Evolutionary conservation across 23 tunicate genomes (phyloP).

Genomic region (Styela clava): DNA sequence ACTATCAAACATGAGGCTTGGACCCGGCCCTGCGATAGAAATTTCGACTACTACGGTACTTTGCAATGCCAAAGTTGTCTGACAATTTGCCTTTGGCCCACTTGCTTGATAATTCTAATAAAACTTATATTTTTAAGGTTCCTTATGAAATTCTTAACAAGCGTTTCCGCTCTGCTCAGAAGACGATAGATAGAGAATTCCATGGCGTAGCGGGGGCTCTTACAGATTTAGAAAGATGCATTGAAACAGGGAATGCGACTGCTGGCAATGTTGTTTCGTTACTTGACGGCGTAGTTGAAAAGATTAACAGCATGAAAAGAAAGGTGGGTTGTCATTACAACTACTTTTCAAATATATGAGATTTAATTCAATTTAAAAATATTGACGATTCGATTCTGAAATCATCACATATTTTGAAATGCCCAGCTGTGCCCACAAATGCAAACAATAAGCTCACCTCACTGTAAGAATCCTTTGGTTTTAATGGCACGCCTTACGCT

Average conservation of each 20-base stretch:
- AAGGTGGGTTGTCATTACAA: slow-evolving; percentile 57
- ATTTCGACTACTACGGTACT: no score
- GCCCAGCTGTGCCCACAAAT: no score
- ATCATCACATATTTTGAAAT: no score
- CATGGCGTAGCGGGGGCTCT: slow-evolving; percentile 67
- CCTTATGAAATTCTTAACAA: slow-evolving; percentile 91
- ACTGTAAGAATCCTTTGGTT: no score
- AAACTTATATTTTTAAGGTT: slow-evolving; percentile 42
- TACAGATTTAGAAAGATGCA: slow-evolving; percentile 67
- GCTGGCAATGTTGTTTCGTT: slow-evolving; percentile 58
- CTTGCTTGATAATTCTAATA: background rate
- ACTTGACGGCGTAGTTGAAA: slow-evolving; percentile 83
- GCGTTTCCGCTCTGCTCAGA: slow-evolving; percentile 90
- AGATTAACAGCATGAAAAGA: slow-evolving; percentile 70
- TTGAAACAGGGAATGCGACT: slow-evolving; percentile 59
- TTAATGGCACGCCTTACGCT: no score
- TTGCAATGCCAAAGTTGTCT: no score
- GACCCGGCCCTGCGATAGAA: no score
- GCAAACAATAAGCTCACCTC: no score
- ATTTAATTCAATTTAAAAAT: no score
- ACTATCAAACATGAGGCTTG: no score
- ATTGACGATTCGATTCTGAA: no score
- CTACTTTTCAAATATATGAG: no score
- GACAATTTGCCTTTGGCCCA: background rate
- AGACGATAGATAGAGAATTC: slow-evolving; percentile 80